These are phyloP conservation scores for Tupaia tana DNA, from an alignment of 2,113 vertebrate genomes.

Conservation along the genomic window DNA sequence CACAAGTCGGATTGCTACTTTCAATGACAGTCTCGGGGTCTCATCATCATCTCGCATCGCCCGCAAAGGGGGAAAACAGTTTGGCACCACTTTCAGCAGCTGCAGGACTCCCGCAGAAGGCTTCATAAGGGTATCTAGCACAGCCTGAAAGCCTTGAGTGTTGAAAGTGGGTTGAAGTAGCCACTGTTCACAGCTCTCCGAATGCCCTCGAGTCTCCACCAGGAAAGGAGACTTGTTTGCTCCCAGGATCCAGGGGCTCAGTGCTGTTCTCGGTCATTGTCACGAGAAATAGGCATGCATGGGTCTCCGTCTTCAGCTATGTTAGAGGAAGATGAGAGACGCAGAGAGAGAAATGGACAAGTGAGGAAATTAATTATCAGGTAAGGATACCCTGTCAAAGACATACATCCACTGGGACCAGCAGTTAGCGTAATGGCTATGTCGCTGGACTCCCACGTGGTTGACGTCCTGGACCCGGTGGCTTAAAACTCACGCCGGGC, in stretches of 20 bases:
- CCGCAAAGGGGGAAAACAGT: background rate
- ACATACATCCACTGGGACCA: too few relatives aligned
- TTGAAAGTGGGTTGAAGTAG: background rate
- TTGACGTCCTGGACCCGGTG: too few relatives aligned
- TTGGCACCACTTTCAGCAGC: background rate
- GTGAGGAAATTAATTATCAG: background rate
- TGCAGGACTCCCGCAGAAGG: background rate
- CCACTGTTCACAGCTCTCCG: accelerated
- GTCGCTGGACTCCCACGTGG: too few relatives aligned
- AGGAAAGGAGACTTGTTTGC: background rate
- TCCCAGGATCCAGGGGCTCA: background rate
- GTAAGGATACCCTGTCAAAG: background rate
- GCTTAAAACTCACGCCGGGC: too few relatives aligned
- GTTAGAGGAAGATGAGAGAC: background rate
- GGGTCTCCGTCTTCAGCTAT: background rate
- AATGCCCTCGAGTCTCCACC: accelerated
- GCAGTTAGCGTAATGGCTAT: too few relatives aligned
- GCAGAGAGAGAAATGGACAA: background rate
- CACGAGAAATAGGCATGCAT: background rate
- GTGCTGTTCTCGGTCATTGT: background rate
- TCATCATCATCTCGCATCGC: background rate
- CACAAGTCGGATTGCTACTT: background rate
- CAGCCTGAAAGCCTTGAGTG: background rate
- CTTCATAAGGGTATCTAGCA: background rate
- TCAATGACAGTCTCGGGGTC: background rate